Base-by-base conservation (phyloP, 1,140 invertebrate species). In the Drosophila repleta region DNA sequence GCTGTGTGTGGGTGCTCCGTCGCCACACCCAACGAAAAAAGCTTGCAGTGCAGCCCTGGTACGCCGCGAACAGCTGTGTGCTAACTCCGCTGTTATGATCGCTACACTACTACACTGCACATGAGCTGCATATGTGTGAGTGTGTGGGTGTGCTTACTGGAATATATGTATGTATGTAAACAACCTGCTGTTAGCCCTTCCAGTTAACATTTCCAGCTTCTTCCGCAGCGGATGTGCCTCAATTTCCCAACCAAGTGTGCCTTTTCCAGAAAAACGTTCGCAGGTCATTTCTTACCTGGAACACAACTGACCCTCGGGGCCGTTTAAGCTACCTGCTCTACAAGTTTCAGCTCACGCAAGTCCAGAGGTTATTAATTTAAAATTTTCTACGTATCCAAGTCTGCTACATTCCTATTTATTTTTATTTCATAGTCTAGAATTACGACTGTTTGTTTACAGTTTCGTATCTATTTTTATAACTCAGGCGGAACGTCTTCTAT, bases 31-130 rank as follows among this genome's bases (percentile, higher is more conserved):
- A 58, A 52, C 43, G 6, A 5, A 8, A 21, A 24, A 48, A 53
- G 63, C 48, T 72, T 5, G 0, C 20, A 35, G 29, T 55, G 55
- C 64, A 73, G 64, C 70, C 55, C 70, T 73, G 64, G 55, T n/a
- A 7, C 20, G n/a, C 1, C 4, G n/a, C 2, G 46, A 73, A 41
- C 70, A 73, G 70, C 70, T 73, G 29, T 29, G 4, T 8, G 70
- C 35, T 66, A 0, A 39, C 20, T 43, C 11, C 17, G 3, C 18
- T 52, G 17, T 35, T 35, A 2, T 52, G 49, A 32, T 35, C 29
- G 26, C 8, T 18, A 15, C 10, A 18, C 24, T n/a, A 3, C 4
- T 13, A 49, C 15, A n/a, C n/a, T n/a, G n/a, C 15, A 29, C 0
- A 37, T 41, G 29, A 7, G 4, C 7, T 35, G 10, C 15, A 10